phyloP scores from a whole-genome alignment of 92 coral and sea anemone species.

The Montipora capitata region DNA sequence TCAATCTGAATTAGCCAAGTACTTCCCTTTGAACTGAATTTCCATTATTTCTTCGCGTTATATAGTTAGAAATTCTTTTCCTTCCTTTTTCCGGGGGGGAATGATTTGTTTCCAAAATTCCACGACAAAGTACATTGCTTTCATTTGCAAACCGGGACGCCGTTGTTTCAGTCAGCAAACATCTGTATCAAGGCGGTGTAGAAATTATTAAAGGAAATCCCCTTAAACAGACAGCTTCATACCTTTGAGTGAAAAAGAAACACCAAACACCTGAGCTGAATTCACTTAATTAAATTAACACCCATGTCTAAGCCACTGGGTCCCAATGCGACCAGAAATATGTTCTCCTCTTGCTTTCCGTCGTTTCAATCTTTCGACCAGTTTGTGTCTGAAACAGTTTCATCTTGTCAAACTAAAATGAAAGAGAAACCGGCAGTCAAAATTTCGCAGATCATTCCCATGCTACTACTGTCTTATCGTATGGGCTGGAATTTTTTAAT shows the following conservation, averaged over 20 bases:
- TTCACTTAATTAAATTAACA: slow-evolving; percentile 24
- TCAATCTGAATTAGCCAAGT: too few species aligned
- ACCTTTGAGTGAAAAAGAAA: slow-evolving; percentile 26
- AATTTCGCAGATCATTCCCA: background rate
- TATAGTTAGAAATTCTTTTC: background rate
- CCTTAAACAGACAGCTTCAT: slow-evolving; percentile 39
- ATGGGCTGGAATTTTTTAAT: too few species aligned
- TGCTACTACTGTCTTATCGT: too few species aligned
- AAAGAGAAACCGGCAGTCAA: background rate
- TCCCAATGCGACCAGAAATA: slow-evolving; percentile 15
- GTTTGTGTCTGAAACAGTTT: slow-evolving; percentile 3
- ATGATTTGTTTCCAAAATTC: too few species aligned
- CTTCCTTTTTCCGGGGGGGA: background rate
- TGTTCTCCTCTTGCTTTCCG: background rate
- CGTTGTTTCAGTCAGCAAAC: background rate
- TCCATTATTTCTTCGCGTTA: too few species aligned
- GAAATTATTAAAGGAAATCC: background rate
- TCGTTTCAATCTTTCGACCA: background rate
- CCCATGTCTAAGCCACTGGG: background rate
- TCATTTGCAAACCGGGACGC: too few species aligned
- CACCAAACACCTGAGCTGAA: slow-evolving; percentile 16
- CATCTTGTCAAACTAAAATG: slow-evolving; percentile 36
- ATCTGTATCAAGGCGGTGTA: background rate
- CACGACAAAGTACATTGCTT: background rate
- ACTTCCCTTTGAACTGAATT: too few species aligned